Percentiles rank a stretch among this genome's conserved stretches.
phyloP scores from a whole-genome alignment of 2,888 invertebrate genomes.

The Cacoxenus indagator region DNA sequence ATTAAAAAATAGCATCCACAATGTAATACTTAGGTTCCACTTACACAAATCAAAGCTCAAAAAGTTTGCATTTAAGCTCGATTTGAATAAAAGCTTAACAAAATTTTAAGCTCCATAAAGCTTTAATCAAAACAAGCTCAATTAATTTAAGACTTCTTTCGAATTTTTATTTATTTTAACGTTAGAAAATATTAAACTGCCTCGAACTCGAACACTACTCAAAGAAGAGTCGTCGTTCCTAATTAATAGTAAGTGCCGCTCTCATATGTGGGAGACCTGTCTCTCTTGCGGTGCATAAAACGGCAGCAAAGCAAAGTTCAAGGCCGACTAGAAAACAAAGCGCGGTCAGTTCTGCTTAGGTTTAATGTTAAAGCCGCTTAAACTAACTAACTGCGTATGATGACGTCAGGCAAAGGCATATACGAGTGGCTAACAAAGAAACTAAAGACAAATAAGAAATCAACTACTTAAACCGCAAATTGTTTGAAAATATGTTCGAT shows the following conservation, averaged over 20 bases:
- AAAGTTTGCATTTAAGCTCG: slow-evolving; percentile 20
- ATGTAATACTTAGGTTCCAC: neutral
- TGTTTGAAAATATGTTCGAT: too few relatives aligned
- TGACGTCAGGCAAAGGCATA: too few relatives aligned
- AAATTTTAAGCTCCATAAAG: neutral
- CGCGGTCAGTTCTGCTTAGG: neutral
- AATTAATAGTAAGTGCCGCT: neutral
- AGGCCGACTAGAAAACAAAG: neutral
- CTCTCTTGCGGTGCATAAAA: too few relatives aligned
- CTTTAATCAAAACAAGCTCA: neutral
- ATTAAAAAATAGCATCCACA: too few relatives aligned
- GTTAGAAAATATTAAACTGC: neutral
- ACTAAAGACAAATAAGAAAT: too few relatives aligned
- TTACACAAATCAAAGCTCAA: neutral
- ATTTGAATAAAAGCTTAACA: slow-evolving; percentile 25
- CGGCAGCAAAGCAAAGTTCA: neutral
- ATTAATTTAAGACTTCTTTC: neutral
- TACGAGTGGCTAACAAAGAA: too few relatives aligned
- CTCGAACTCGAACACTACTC: too few relatives aligned
- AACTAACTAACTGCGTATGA: too few relatives aligned
- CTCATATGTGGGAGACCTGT: neutral
- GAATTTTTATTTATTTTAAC: neutral
- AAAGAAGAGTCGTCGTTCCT: too few relatives aligned
- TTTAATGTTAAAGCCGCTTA: neutral
- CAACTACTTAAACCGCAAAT: too few relatives aligned